Evolutionary conservation across 2,888 invertebrate genomes (phyloP).

Genomic region (Nomada flava): DNA sequence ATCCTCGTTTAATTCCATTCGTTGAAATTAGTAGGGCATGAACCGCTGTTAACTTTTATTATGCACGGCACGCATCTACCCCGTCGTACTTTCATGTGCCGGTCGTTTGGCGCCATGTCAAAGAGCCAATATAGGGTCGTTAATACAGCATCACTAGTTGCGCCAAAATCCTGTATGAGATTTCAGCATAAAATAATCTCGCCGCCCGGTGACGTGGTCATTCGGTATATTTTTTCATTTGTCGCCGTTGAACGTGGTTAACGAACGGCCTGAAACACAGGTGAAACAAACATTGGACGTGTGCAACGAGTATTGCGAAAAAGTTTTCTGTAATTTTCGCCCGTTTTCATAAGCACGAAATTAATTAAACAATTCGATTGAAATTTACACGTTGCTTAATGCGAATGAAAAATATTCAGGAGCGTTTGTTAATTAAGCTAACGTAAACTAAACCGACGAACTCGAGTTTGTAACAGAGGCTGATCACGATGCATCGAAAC

Average conservation of each 20-base stretch:
- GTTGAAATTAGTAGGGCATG: slow-evolving; percentile 24
- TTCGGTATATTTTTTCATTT: not conserved
- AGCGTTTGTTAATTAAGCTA: slow-evolving; percentile 41
- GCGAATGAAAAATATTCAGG: slow-evolving; percentile 22
- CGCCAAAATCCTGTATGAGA: slow-evolving; percentile 1
- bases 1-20: slow-evolving; percentile 22
- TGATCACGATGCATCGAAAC: slow-evolving; percentile 5
- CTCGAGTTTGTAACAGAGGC: not conserved
- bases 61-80: slow-evolving; percentile 21
- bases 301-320: not conserved
- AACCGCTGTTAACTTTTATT: slow-evolving; percentile 38
- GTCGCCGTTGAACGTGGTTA: not conserved
- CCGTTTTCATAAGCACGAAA: not conserved
- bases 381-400: slow-evolving; percentile 41
- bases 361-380: slow-evolving; percentile 25
- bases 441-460: slow-evolving; percentile 24
- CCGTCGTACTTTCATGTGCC: slow-evolving; percentile 20
- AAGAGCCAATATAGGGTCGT: slow-evolving; percentile 33
- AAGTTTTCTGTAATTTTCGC: not conserved
- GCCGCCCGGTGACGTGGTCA: not conserved
- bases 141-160: slow-evolving; percentile 26
- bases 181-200: not conserved
- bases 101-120: slow-evolving; percentile 16
- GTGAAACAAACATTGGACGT: not conserved
- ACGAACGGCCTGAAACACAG: not conserved